phyloP scores from a whole-genome alignment of 2,888 invertebrate genomes.

The Coenonympha arcania region DNA sequence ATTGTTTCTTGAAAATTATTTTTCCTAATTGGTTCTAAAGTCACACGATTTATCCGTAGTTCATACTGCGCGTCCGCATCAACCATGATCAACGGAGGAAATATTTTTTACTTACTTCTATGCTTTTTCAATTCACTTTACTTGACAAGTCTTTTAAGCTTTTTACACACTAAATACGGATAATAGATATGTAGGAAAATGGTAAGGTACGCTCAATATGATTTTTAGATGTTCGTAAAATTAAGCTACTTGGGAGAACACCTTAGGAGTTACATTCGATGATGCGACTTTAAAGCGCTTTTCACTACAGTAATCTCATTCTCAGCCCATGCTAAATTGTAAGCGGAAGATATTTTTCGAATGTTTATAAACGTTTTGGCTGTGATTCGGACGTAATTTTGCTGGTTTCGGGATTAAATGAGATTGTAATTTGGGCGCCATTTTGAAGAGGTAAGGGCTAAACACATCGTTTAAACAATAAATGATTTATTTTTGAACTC shows the following conservation, averaged over 20 bases:
- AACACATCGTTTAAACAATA: conserved; percentile 9
- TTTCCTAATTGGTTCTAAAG: too few relatives aligned
- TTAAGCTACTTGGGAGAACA: neutral
- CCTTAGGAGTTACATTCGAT: neutral
- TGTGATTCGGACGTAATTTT: conserved; percentile 52
- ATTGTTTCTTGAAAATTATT: too few relatives aligned
- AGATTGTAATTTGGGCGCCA: conserved; percentile 9
- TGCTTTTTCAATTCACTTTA: too few relatives aligned
- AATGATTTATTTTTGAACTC: neutral
- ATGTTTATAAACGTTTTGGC: conserved; percentile 50
- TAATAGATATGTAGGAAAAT: too few relatives aligned
- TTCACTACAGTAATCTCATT: conserved; percentile 12
- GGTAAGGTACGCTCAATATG: too few relatives aligned
- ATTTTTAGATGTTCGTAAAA: neutral
- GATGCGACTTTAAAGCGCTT: neutral
- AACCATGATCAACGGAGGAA: too few relatives aligned
- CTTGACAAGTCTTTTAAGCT: too few relatives aligned
- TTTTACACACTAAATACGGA: too few relatives aligned
- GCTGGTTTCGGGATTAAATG: conserved; percentile 14
- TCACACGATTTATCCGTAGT: too few relatives aligned
- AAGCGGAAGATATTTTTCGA: conserved; percentile 41
- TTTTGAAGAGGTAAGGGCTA: conserved; percentile 31
- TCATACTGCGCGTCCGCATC: too few relatives aligned
- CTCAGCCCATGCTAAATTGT: conserved; percentile 21
- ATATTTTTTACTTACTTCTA: too few relatives aligned